Base-by-base conservation (phyloP, 2,888 invertebrate species). In the Laspeyria flexula region DNA sequence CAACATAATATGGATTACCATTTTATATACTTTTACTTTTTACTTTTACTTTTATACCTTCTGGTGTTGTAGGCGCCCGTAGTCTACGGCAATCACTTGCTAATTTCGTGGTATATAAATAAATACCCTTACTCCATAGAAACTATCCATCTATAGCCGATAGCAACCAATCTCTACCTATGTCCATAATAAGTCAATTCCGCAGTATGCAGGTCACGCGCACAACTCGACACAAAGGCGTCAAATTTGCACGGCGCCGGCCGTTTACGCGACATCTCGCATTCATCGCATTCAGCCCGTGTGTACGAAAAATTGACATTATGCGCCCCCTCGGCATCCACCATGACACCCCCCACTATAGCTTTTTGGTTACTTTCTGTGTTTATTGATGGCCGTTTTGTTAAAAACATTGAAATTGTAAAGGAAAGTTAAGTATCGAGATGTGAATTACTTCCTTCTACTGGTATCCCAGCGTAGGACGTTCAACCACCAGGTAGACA, bases 211-310 rank as follows among this genome's bases (percentile, higher is more conserved):
- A 64, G 74, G 83, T 85, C 91, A 91, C 91, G 91, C 84, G 71
- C 84, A 73, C 73, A 69, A 72, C 75, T 73, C 78, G 69, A 71
- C 86, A 91, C 91, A 90, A 92, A 92, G 85, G 90, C 85, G 75
- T 76, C 88, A 91, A 92, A 92, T 91, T 92, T 91, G 90, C 91
- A 89, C 90, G 91, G 86, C 88, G 86, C 83, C 73, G 80, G 81
- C 87, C 88, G 88, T 88, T 90, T 88, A 90, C 85, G 81, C 81
- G 84, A 75, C 89, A 88, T 88, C 88, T 85, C 84, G 86, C 87
- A 88, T 88, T 88, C 88, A 88, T 79, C 69, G 80, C 81, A 87
- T 88, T 87, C 85, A 86, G 65, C 61, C 68, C 65, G 73, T 89
- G 89, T 88, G 83, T 88, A 83, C 86, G 88, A 89, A 89, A 90